Evolutionary conservation across 2,113 vertebrate genomes (phyloP), one percentile per base, ranked within the genome.

Genomic region (Neotragus moschatus): DNA sequence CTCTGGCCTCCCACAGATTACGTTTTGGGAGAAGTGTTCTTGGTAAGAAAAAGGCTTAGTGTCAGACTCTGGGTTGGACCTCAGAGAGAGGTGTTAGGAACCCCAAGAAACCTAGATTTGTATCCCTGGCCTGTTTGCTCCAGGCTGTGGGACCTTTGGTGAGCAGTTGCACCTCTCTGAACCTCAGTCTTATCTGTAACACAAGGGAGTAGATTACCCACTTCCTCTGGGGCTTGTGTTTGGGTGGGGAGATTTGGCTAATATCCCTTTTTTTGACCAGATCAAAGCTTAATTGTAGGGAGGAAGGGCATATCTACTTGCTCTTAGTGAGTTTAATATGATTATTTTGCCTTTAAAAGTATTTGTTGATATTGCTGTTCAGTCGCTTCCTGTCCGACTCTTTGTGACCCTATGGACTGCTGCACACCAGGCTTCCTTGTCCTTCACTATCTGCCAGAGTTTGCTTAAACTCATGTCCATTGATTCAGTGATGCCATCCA

Each of bases 261-360:
- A 39, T 47, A 19, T 63, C 23, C 47, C n/a, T 36, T 89, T 94
- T 79, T 30, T 47, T 91, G 36, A 23, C 10, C 15, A n/a, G 36
- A 5, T 55, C 61, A 75, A 92, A 63, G 75, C 55, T 79, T 63
- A n/a, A 26, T 28, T 79, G 6, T 56, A 14, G 63, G 49, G 33
- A 88, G 25, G 75, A 81, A 87, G 60, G 53, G 21, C 58, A 60
- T 13, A 28, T 43, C 11, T 66, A 81, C 43, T 82, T 8, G 25
- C 14, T 75, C 33, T 81, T 55, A 80, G 63, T 79, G 49, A 79
- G 56, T 90, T 79, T 43, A 39, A 51, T 81, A 11, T 51, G 60
- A 87, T 81, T 86, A 30, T 91, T 87, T 94, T 53, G 36, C 39
- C 75, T 91, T 90, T 56, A 82, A 84, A 84, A 63, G 63, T 73